Evolutionary conservation across 2,113 vertebrate genomes (phyloP).

Genomic region (Cyphomyrus plagiostoma): DNA sequence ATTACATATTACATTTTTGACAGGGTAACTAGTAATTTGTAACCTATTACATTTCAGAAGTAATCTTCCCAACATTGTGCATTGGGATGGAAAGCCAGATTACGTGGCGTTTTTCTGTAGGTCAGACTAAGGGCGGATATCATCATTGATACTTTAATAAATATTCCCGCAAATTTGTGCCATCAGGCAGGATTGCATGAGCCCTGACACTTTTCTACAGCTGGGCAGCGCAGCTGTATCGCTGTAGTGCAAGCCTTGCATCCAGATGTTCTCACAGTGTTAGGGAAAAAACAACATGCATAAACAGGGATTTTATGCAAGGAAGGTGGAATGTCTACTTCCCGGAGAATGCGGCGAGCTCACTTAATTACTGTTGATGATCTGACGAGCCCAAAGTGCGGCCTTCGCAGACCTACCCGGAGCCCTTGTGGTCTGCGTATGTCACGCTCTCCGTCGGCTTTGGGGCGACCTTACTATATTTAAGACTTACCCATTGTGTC

Average conservation of each 20-base stretch:
- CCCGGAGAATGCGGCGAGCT: background rate
- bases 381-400: background rate
- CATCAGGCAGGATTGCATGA: conserved; percentile 54
- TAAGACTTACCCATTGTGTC: background rate
- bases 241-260: conserved; percentile 29
- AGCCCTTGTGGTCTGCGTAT: background rate
- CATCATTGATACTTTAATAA: background rate
- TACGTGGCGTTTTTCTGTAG: background rate
- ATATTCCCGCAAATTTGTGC: conserved; percentile 16
- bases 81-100: background rate
- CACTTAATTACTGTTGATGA: background rate
- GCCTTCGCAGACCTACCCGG: background rate
- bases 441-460: background rate
- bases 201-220: conserved; percentile 44
- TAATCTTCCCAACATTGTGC: background rate
- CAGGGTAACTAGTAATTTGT: background rate
- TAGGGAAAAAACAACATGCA: background rate
- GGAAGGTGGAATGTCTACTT: background rate
- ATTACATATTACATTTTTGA: background rate
- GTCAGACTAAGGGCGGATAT: background rate
- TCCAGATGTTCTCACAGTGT: conserved; percentile 35
- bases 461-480: background rate
- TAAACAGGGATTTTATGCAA: background rate
- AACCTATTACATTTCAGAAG: background rate
- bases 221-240: conserved; percentile 43